A percentile compares a stretch with the other conserved stretches of the same genome.
Evolutionary conservation across 2,797 vertebrate genomes (phyloP).

Genomic region (Lepilemur septentrionalis): DNA sequence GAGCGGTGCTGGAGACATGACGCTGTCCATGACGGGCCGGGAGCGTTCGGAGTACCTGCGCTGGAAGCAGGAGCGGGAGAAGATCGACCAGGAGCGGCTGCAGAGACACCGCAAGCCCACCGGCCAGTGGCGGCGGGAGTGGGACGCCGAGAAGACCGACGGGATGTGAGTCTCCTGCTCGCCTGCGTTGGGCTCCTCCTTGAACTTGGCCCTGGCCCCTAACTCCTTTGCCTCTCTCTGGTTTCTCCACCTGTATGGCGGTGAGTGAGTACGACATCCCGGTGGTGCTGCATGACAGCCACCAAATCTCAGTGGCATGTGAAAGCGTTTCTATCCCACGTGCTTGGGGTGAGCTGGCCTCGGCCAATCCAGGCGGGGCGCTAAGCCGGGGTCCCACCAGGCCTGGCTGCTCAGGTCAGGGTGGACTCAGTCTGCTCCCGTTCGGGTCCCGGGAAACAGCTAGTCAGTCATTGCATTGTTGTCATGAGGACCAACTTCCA

Average conservation of each 20-base stretch:
- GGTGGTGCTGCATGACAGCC: neutral
- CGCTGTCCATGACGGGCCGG: conserved; percentile 95
- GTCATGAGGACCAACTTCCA: neutral
- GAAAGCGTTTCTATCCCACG: neutral
- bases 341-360: neutral
- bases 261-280: neutral
- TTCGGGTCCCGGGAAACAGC: neutral
- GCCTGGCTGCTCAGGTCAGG: neutral
- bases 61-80: conserved; percentile 95
- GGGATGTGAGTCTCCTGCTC: conserved; percentile 85
- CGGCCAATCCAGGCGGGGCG: neutral
- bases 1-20: conserved; percentile 88
- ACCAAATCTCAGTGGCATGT: accelerated
- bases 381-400: neutral
- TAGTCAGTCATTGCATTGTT: neutral
- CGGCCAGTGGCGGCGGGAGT: conserved; percentile 94
- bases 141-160: conserved; percentile 94
- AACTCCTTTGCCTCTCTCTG: neutral
- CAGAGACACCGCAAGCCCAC: conserved; percentile 94
- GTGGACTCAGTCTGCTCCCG: neutral
- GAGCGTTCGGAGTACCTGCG: conserved; percentile 94
- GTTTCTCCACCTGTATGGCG: neutral
- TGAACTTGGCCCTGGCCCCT: neutral
- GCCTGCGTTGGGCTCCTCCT: accelerated
- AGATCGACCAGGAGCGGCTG: conserved; percentile 93